A percentile compares a stretch with the other conserved stretches of the same genome.
Evolutionary conservation across 2,888 invertebrate species (phyloP).

Genomic region (Mactromeris polynyma): DNA sequence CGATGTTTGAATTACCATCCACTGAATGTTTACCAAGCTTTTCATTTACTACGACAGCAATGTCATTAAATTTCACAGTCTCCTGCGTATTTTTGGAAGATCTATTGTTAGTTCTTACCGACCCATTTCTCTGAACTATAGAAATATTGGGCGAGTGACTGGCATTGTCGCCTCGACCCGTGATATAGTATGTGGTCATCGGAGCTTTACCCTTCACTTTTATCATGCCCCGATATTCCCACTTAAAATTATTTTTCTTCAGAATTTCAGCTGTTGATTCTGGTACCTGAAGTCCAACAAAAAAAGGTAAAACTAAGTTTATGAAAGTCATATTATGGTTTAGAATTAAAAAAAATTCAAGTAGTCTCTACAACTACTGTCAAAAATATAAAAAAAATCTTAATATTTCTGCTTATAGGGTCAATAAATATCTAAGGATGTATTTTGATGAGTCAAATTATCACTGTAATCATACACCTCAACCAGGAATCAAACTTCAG

Average conservation of each 20-base stretch:
- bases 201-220: slow-evolving; percentile 97
- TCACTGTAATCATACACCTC: too few species aligned
- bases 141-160: not conserved
- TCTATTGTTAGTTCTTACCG: not conserved
- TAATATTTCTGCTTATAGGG: too few species aligned
- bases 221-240: slow-evolving; percentile 96
- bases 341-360: too few species aligned
- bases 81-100: not conserved
- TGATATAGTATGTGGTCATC: slow-evolving; percentile 93
- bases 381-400: too few species aligned
- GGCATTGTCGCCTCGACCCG: not conserved
- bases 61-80: not conserved
- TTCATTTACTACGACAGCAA: not conserved
- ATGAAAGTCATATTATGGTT: too few species aligned
- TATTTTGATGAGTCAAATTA: too few species aligned
- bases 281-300: slow-evolving; percentile 90
- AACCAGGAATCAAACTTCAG: too few species aligned
- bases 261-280: slow-evolving; percentile 93
- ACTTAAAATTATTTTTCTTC: slow-evolving; percentile 93
- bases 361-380: too few species aligned
- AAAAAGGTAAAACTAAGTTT: too few species aligned
- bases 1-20: not conserved
- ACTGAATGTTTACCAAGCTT: not conserved
- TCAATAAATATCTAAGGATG: too few species aligned
- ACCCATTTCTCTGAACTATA: not conserved